Evolutionary conservation across 2,888 invertebrate genomes (phyloP).

Genomic region (Clivina fossor): DNA sequence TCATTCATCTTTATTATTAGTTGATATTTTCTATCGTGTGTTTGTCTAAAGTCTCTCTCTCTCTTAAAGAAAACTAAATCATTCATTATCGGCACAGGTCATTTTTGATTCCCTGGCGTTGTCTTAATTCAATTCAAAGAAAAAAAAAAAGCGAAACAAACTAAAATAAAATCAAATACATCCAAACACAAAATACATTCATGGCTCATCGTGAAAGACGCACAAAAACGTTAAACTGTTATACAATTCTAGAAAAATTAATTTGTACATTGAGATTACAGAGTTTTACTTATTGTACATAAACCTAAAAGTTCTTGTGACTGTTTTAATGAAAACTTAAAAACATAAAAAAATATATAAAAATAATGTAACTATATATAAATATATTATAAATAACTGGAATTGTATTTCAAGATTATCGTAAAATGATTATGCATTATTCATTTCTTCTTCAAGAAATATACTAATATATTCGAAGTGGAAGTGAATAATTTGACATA

Average conservation of each 20-base stretch:
- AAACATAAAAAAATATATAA: slow-evolving; percentile 18
- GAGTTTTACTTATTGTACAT: slow-evolving; percentile 23
- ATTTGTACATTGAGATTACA: slow-evolving; percentile 20
- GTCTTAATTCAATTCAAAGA: neutral
- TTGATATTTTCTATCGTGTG: no score
- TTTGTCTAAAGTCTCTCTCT: no score
- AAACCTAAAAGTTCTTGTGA: slow-evolving; percentile 11
- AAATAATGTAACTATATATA: slow-evolving; percentile 6
- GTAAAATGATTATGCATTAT: neutral
- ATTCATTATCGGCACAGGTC: neutral
- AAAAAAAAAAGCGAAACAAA: neutral
- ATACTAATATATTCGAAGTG: neutral
- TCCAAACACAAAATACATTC: slow-evolving; percentile 17
- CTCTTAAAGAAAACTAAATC: no score
- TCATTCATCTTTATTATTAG: neutral
- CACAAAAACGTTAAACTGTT: slow-evolving; percentile 2
- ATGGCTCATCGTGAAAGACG: slow-evolving; percentile 11
- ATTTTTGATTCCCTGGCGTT: slow-evolving; percentile 12
- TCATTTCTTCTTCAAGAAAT: neutral
- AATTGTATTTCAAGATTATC: neutral
- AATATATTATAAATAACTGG: slow-evolving; percentile 11
- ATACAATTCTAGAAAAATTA: slow-evolving; percentile 6
- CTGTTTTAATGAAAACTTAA: slow-evolving; percentile 21
- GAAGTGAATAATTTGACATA: no score
- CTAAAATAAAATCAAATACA: slow-evolving; percentile 3